Evolutionary conservation across 2,113 vertebrate species (phyloP).

Genomic region (Paramisgurnus dabryanus): DNA sequence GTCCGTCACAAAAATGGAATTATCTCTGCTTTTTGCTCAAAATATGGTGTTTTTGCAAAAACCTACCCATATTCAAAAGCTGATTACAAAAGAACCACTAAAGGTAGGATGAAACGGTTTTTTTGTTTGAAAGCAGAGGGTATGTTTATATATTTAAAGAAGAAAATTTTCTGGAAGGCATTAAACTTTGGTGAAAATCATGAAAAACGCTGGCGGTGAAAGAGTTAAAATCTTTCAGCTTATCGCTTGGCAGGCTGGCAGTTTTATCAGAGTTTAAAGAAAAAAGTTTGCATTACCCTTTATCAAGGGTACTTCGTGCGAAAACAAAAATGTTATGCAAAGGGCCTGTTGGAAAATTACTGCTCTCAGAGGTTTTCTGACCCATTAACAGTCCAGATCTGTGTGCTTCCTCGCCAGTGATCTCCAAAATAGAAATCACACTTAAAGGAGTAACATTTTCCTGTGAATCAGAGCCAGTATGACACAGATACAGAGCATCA

Average conservation of each 20-base stretch:
- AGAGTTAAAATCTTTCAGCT: too few species aligned
- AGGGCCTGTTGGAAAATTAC: conserved; percentile 37
- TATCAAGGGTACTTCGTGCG: conserved; percentile 26
- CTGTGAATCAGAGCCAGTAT: not conserved
- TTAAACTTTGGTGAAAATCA: too few species aligned
- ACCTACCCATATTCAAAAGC: too few species aligned
- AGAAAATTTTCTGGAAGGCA: too few species aligned
- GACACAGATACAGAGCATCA: not conserved
- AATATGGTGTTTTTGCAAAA: too few species aligned
- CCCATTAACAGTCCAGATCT: conserved; percentile 13
- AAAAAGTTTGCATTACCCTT: conserved; percentile 37
- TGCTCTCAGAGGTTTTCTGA: conserved; percentile 37
- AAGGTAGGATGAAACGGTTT: too few species aligned
- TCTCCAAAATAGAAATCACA: conserved; percentile 20
- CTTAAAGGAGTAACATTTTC: not conserved
- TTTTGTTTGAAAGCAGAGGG: too few species aligned
- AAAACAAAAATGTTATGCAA: conserved; percentile 39
- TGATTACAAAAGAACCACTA: too few species aligned
- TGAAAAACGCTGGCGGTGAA: too few species aligned
- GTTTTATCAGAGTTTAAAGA: conserved; percentile 8
- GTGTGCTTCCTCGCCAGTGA: not conserved
- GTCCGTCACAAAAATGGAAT: too few species aligned
- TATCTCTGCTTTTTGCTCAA: too few species aligned
- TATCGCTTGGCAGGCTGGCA: conserved; percentile 20
- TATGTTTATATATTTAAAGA: too few species aligned